Evolutionary conservation across 2,888 invertebrate genomes (phyloP), one percentile per base, ranked within the genome.

Genomic region (Nomada goodeniana): DNA sequence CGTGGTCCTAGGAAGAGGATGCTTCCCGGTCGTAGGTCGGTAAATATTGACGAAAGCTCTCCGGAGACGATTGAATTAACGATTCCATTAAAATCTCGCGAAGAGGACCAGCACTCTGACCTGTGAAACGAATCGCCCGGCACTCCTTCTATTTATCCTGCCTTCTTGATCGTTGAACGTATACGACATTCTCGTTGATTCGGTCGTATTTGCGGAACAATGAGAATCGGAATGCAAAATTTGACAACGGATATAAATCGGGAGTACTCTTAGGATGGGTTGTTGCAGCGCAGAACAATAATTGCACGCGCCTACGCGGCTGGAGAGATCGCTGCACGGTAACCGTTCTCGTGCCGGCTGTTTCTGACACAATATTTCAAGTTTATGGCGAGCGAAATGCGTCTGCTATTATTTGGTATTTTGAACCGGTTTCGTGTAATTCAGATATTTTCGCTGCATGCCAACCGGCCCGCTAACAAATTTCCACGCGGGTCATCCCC

Each of bases 61-160:
- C 77, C 59, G 73, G 70, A 70, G 80, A 63, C 83, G 87, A 87
- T 87, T 85, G 86, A 90, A 88, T 89, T 86, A 89, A 88, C 89
- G 85, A 89, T 90, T 89, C 84, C 86, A 90, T 89, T 89, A 88
- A 82, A 86, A 88, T 84, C 84, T 83, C 75, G 72, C 23, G 81
- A 79, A 68, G 80, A 80, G 73, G 64, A 29, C 55, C 59, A 44
- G n/a, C 53, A 52, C 42, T 36, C 55, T 76, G 67, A 55, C 63
- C 71, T 11, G 18, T 42, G 50, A 67, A 29, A 72, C 77, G 23
- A 60, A 68, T 68, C 29, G n/a, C 9, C 7, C n/a, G 47, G 20
- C 52, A 11, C n/a, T 42, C 29, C 52, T 9, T n/a, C 10, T 53
- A 15, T 63, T 69, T 64, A 47, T 63, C 15, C 53, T 13, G 9